phyloP scores from a whole-genome alignment of 2,113 vertebrate species.

The Peromyscus polionotus region DNA sequence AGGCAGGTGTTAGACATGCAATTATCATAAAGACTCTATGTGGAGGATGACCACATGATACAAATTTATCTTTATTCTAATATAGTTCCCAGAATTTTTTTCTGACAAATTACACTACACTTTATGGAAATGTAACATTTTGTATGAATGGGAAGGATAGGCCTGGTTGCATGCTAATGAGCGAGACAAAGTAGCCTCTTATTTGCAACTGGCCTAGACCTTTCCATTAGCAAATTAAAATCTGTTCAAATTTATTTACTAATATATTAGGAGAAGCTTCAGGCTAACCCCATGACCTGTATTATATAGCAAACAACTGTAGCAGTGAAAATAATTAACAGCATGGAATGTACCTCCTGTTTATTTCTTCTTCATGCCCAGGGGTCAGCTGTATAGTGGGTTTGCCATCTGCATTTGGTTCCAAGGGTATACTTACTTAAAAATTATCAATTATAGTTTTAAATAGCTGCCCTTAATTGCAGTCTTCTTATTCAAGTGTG shows the following conservation, averaged over 20 bases:
- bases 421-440: constrained; percentile 88
- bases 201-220: constrained; percentile 89
- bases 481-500: constrained; percentile 78
- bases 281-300: constrained; percentile 86
- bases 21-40: constrained; percentile 81
- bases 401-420: constrained; percentile 88
- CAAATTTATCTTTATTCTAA: constrained; percentile 87
- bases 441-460: constrained; percentile 88
- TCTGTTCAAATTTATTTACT: constrained; percentile 93
- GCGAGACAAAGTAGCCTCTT: constrained; percentile 88
- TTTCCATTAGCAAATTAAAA: constrained; percentile 93
- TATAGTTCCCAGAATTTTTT: constrained; percentile 84
- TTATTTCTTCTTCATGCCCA: constrained; percentile 86
- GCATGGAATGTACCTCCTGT: constrained; percentile 88
- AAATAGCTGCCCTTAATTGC: constrained; percentile 86
- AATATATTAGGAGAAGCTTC: constrained; percentile 91
- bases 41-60: constrained; percentile 81
- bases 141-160: constrained; percentile 88
- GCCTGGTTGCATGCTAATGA: constrained; percentile 89
- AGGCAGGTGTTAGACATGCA: constrained; percentile 84
- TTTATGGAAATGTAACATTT: constrained; percentile 94
- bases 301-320: constrained; percentile 89
- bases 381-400: constrained; percentile 79
- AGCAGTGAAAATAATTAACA: constrained; percentile 90
- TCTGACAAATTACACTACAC: constrained; percentile 89